These are phyloP conservation scores for Sebastes oblongus DNA, from an alignment of 2,797 vertebrate species.

Conservation along the genomic window DNA sequence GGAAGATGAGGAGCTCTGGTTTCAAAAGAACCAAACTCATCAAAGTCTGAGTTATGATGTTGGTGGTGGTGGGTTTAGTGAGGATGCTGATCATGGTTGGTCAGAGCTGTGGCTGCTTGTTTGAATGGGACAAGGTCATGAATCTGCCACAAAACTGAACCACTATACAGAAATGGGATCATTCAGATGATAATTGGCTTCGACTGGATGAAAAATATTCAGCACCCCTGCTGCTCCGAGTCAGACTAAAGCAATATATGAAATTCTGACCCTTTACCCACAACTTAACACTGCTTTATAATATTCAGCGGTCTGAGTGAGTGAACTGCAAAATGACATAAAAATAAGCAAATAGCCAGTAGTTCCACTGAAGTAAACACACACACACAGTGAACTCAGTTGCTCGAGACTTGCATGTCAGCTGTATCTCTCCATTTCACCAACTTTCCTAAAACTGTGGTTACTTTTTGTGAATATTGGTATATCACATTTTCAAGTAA, in stretches of 20 bases:
- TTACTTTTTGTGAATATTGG: neutral
- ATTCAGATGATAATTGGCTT: neutral
- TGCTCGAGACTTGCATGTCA: neutral
- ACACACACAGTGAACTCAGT: neutral
- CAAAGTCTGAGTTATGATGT: neutral
- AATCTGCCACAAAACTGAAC: neutral
- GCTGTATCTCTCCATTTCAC: neutral
- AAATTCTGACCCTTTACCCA: neutral
- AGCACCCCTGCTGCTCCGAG: neutral
- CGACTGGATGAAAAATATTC: neutral
- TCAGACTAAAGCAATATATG: neutral
- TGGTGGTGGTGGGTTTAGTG: neutral
- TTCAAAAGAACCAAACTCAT: constrained; percentile 1
- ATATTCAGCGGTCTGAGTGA: neutral
- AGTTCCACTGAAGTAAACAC: neutral
- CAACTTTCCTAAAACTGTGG: neutral
- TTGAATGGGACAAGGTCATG: neutral
- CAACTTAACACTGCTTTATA: neutral
- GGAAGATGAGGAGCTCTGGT: constrained; percentile 8
- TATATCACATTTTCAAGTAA: fast-evolving
- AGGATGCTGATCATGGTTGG: constrained; percentile 16
- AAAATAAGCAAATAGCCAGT: neutral
- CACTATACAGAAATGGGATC: neutral
- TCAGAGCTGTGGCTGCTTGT: constrained; percentile 17
- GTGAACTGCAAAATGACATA: neutral